These are phyloP conservation scores for Acrocephalus arundinaceus DNA, from an alignment of 2,113 vertebrate genomes.

Conservation along the genomic window DNA sequence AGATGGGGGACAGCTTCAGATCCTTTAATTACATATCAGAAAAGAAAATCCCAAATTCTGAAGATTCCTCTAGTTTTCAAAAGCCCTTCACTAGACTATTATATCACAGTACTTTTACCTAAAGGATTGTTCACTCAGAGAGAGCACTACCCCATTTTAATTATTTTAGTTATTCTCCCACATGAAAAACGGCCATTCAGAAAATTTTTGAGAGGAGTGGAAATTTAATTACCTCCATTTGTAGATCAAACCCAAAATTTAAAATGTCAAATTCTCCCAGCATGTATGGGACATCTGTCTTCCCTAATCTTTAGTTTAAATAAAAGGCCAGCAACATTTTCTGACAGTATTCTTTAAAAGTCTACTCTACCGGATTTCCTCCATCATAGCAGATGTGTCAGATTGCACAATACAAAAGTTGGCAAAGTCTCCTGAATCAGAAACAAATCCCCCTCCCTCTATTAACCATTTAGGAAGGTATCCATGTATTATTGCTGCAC, in stretches of 20 bases:
- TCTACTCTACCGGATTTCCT: rapidly evolving
- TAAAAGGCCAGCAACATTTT: not conserved
- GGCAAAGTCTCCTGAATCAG: too few species aligned
- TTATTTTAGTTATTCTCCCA: not conserved
- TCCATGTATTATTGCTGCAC: rapidly evolving
- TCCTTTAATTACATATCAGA: not conserved
- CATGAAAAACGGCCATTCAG: rapidly evolving
- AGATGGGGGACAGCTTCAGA: not conserved
- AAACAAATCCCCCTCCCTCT: not conserved
- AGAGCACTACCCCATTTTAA: not conserved
- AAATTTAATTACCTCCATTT: not conserved
- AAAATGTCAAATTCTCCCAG: not conserved
- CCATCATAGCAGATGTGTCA: not conserved
- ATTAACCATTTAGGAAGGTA: not conserved
- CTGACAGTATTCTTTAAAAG: not conserved
- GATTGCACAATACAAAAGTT: rapidly evolving
- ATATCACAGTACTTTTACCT: not conserved
- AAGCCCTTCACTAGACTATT: not conserved
- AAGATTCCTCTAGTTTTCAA: not conserved
- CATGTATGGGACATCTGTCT: not conserved
- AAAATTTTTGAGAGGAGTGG: not conserved
- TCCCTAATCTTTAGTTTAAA: not conserved
- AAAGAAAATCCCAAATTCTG: not conserved
- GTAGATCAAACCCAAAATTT: not conserved
- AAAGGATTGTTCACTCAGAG: not conserved